Conservation (phyloP, 2,888 invertebrate species). For the Drosophila recens region DNA sequence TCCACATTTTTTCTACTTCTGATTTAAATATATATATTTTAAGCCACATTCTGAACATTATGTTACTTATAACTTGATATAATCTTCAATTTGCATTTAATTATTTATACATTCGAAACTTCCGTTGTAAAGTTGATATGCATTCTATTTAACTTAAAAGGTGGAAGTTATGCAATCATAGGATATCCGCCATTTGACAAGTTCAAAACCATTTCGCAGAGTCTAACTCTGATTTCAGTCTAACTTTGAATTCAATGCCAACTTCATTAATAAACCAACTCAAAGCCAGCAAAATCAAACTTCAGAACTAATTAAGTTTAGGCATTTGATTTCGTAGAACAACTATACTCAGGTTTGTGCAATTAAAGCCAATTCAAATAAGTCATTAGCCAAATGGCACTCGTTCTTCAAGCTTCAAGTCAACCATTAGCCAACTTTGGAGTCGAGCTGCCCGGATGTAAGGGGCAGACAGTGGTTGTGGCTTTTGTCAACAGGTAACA, state of each 20-base stretch:
- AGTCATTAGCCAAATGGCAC: slow-evolving; percentile 63
- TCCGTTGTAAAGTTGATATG: not conserved
- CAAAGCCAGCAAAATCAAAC: slow-evolving; percentile 19
- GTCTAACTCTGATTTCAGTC: not conserved
- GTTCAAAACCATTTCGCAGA: slow-evolving; percentile 3
- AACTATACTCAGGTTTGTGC: slow-evolving; percentile 38
- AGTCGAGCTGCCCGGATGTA: slow-evolving; percentile 66
- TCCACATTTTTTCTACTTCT: not conserved
- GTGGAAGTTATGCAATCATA: slow-evolving; percentile 1
- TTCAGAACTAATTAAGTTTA: slow-evolving; percentile 43
- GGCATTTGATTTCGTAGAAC: slow-evolving; percentile 39
- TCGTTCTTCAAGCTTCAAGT: slow-evolving; percentile 31
- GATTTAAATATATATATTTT: not conserved
- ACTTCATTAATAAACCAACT: slow-evolving; percentile 12
- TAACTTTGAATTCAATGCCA: slow-evolving; percentile 33
- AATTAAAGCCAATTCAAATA: slow-evolving; percentile 65
- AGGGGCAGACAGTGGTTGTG: slow-evolving; percentile 39
- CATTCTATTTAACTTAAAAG: not conserved
- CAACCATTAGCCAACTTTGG: slow-evolving; percentile 25
- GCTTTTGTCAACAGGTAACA: slow-evolving; percentile 71
- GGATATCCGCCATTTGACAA: slow-evolving; percentile 16
- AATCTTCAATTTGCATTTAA: not conserved
- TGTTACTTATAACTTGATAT: not conserved
- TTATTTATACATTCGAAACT: not conserved
- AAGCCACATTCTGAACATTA: not conserved